Evolutionary conservation across 2,797 vertebrate species (phyloP).

Genomic region (Galagoides demidoff): DNA sequence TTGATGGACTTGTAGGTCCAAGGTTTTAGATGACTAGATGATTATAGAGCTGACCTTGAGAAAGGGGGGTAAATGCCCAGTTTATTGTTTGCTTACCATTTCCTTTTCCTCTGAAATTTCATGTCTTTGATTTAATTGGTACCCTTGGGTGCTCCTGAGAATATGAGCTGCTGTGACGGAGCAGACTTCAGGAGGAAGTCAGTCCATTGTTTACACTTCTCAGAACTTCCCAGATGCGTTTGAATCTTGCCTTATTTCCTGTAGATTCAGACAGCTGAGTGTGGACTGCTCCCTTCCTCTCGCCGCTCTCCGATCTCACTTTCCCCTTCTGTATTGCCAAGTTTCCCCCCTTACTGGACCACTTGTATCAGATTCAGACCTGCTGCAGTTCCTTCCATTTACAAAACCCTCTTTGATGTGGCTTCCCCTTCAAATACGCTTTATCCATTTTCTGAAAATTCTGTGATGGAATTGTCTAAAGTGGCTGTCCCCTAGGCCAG

Average conservation of each 20-base stretch:
- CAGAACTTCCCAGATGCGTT: not conserved
- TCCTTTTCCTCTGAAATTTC: conserved; percentile 1
- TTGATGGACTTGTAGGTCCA: not conserved
- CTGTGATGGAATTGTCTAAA: not conserved
- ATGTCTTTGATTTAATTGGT: not conserved
- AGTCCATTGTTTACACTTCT: not conserved
- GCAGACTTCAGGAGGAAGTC: not conserved
- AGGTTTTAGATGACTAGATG: not conserved
- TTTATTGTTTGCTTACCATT: not conserved
- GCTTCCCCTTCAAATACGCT: not conserved
- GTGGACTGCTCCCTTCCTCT: not conserved
- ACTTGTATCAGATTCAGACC: not conserved
- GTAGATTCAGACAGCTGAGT: not conserved
- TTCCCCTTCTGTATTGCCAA: not conserved
- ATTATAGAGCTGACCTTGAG: not conserved
- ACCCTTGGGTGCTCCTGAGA: not conserved
- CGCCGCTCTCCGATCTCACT: not conserved
- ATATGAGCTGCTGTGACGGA: not conserved
- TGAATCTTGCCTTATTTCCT: not conserved
- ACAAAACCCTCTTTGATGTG: not conserved
- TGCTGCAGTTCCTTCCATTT: not conserved
- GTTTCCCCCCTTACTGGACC: not conserved
- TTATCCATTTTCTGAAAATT: conserved; percentile 1
- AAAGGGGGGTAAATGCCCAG: not conserved
- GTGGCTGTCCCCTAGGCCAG: not conserved